phyloP scores from a whole-genome alignment of 2,113 vertebrate genomes.

The Corythoichthys intestinalis region DNA sequence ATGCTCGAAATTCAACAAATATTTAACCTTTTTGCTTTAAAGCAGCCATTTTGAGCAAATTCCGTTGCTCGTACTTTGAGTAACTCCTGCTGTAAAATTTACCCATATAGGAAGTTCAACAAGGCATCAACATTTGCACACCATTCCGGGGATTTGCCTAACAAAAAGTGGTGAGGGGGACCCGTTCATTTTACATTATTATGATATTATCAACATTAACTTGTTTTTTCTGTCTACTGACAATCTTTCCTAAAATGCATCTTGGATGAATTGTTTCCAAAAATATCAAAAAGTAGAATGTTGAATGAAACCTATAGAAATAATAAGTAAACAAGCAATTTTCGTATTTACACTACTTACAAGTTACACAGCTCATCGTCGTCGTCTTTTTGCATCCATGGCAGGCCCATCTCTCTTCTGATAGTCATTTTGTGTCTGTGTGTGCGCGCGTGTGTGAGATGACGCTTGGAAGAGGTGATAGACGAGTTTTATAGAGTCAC shows the following conservation, averaged over 20 bases:
- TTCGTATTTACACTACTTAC: slow-evolving; percentile 95
- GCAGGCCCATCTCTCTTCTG: slow-evolving; percentile 27
- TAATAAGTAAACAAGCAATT: slow-evolving; percentile 90
- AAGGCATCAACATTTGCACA: not conserved
- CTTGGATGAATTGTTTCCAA: slow-evolving; percentile 37
- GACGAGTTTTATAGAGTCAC: slow-evolving; percentile 33
- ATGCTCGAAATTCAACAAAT: no score
- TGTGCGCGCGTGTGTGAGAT: slow-evolving; percentile 1
- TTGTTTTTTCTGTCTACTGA: slow-evolving; percentile 41
- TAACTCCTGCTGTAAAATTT: not conserved
- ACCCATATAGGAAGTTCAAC: not conserved
- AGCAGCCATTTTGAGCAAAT: not conserved
- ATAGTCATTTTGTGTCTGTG: slow-evolving; percentile 23
- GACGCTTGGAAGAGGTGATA: slow-evolving; percentile 43
- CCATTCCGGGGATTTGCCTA: not conserved
- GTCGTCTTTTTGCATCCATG: slow-evolving; percentile 63
- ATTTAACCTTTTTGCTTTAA: not conserved
- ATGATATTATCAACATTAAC: slow-evolving; percentile 14
- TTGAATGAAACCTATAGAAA: slow-evolving; percentile 69
- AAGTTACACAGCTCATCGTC: slow-evolving; percentile 68
- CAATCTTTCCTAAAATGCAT: slow-evolving; percentile 44
- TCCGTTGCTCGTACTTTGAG: not conserved
- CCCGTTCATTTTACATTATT: slow-evolving; percentile 4
- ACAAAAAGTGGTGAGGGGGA: not conserved
- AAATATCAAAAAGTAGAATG: slow-evolving; percentile 67